phyloP scores from a whole-genome alignment of 2,888 invertebrate species.

The Phasia obesa region DNA sequence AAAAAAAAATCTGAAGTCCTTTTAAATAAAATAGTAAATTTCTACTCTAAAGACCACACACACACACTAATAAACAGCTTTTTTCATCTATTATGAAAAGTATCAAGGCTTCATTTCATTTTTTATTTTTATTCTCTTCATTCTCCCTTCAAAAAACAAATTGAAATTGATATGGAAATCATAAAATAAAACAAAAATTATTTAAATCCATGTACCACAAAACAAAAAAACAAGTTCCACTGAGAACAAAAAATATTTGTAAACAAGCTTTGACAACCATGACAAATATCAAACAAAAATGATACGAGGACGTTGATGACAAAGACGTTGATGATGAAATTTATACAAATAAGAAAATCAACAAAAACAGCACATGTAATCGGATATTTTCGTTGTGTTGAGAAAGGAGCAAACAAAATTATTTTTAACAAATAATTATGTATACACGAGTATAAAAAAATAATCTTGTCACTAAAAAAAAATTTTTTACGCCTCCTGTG shows the following conservation, averaged over 20 bases:
- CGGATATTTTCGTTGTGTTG: slow-evolving; percentile 46
- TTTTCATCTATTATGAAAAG: neutral
- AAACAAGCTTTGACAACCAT: slow-evolving; percentile 60
- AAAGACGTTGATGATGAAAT: neutral
- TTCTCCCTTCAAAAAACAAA: neutral
- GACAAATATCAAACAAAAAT: slow-evolving; percentile 33
- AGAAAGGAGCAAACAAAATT: slow-evolving; percentile 17
- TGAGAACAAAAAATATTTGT: slow-evolving; percentile 34
- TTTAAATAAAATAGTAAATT: neutral
- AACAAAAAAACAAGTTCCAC: slow-evolving; percentile 2
- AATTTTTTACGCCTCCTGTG: neutral
- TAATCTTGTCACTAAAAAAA: neutral
- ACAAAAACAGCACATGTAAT: slow-evolving; percentile 24
- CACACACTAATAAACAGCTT: neutral
- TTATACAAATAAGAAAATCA: neutral
- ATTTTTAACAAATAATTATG: neutral
- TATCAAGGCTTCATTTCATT: neutral
- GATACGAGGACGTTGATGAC: slow-evolving; percentile 9
- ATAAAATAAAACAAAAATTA: slow-evolving; percentile 25
- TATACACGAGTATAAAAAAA: neutral
- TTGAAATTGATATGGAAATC: slow-evolving; percentile 57
- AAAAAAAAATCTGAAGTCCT: neutral
- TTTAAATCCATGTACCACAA: slow-evolving; percentile 19
- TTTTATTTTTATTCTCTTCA: neutral
- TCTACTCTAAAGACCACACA: neutral